A percentile compares a stretch with the other conserved stretches of the same genome.
These are phyloP conservation scores for Maniola jurtina DNA, from an alignment of 1,140 invertebrate species.

Conservation along the genomic window DNA sequence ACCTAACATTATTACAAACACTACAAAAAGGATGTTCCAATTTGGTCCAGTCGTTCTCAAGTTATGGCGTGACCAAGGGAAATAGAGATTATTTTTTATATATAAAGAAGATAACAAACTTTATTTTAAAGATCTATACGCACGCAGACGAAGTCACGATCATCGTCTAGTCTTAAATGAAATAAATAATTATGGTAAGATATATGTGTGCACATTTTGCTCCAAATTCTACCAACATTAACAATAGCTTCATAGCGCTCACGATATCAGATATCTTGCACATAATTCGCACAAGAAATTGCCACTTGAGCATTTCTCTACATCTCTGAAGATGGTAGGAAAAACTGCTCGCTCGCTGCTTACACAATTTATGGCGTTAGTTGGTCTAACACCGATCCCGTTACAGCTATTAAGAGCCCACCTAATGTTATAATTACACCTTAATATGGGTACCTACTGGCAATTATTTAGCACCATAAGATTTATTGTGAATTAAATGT, in stretches of 20 bases:
- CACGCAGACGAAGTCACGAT: too few species aligned
- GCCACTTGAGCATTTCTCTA: constrained; percentile 6
- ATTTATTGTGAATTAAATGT: not conserved
- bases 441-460: not conserved
- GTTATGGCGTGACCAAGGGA: too few species aligned
- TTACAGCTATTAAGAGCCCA: constrained; percentile 17
- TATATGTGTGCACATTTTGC: not conserved
- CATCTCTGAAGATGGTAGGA: constrained; percentile 15
- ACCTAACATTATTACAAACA: too few species aligned
- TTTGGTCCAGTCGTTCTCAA: too few species aligned
- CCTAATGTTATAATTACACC: constrained; percentile 7
- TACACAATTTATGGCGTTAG: constrained; percentile 20
- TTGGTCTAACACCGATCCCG: constrained; percentile 17
- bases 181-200: too few species aligned
- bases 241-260: not conserved
- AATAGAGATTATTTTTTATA: too few species aligned
- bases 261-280: constrained; percentile 2
- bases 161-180: too few species aligned
- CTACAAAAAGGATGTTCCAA: too few species aligned
- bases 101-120: too few species aligned
- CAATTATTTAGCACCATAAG: not conserved
- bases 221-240: not conserved
- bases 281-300: constrained; percentile 18
- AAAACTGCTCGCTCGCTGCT: constrained; percentile 18
- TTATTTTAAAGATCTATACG: too few species aligned